These are phyloP conservation scores for Cossypha polioptera DNA, from an alignment of 2,797 vertebrate genomes.

Conservation along the genomic window DNA sequence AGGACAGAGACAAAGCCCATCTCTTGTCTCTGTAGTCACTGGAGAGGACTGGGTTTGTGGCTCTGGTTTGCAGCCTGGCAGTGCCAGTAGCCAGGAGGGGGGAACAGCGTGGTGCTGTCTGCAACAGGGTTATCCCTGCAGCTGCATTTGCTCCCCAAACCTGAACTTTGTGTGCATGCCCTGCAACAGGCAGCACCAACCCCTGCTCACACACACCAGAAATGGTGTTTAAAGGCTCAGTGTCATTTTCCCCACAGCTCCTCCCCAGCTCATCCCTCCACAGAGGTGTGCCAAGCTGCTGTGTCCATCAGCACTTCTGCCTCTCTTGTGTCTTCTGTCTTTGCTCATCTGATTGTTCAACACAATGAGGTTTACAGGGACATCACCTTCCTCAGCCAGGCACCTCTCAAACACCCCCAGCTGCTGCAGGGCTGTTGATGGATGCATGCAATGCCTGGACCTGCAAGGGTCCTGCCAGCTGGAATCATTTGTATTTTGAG, in stretches of 20 bases:
- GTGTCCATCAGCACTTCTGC: neutral
- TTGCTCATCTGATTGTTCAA: neutral
- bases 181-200: neutral
- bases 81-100: neutral
- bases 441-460: neutral
- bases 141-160: neutral
- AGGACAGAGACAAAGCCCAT: neutral
- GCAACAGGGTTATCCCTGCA: neutral
- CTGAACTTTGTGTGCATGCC: neutral
- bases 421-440: neutral
- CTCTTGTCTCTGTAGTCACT: neutral
- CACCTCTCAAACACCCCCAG: neutral
- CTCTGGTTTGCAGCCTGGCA: neutral
- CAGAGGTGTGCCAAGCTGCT: neutral
- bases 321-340: neutral
- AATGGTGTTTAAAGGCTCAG: neutral
- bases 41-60: neutral
- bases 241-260: fast-evolving
- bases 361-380: neutral
- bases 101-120: fast-evolving
- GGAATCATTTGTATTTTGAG: neutral
- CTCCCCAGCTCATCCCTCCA: neutral
- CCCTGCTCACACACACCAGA: neutral
- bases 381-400: neutral
- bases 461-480: neutral